phyloP scores from a whole-genome alignment of 2,797 vertebrate genomes.

The Danio tinwini region DNA sequence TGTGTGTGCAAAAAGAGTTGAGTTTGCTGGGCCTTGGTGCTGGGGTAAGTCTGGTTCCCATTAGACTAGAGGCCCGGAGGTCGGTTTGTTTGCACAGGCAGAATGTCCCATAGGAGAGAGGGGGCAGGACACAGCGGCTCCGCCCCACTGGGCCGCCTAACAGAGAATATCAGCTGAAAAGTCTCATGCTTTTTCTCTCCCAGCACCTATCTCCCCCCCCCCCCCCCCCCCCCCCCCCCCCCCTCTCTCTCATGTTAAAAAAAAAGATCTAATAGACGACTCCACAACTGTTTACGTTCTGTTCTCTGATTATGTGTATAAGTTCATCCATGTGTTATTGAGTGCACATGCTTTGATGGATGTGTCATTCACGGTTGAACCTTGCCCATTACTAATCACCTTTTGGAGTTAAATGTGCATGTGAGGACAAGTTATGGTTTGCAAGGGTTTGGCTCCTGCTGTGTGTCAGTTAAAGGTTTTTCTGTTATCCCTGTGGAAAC shows the following conservation, averaged over 20 bases:
- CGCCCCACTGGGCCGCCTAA: conserved; percentile 66
- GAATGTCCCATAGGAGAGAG: conserved; percentile 75
- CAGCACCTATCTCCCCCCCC: conserved; percentile 33
- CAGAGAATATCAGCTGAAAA: conserved; percentile 72
- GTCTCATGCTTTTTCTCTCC: conserved; percentile 61
- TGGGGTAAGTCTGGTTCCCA: conserved; percentile 80
- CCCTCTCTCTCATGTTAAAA: conserved; percentile 53
- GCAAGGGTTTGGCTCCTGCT: conserved; percentile 68
- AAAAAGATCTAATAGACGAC: conserved; percentile 66
- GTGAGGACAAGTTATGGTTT: conserved; percentile 70
- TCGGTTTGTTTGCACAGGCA: conserved; percentile 80
- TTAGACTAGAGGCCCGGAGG: conserved; percentile 77
- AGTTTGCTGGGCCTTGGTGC: conserved; percentile 65
- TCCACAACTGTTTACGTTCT: conserved; percentile 74
- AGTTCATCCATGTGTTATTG: conserved; percentile 60
- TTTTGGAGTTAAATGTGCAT: conserved; percentile 63
- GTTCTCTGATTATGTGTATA: conserved; percentile 73
- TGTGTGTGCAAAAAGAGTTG: conserved; percentile 41
- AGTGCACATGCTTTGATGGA: conserved; percentile 53
- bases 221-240: no score
- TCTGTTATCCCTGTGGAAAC: conserved; percentile 58
- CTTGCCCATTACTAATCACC: conserved; percentile 63
- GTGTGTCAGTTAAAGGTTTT: conserved; percentile 30
- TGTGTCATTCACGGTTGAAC: conserved; percentile 62
- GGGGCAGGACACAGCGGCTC: conserved; percentile 72